phyloP scores from a whole-genome alignment of 2,888 invertebrate genomes.

The Acrobasis consociella region DNA sequence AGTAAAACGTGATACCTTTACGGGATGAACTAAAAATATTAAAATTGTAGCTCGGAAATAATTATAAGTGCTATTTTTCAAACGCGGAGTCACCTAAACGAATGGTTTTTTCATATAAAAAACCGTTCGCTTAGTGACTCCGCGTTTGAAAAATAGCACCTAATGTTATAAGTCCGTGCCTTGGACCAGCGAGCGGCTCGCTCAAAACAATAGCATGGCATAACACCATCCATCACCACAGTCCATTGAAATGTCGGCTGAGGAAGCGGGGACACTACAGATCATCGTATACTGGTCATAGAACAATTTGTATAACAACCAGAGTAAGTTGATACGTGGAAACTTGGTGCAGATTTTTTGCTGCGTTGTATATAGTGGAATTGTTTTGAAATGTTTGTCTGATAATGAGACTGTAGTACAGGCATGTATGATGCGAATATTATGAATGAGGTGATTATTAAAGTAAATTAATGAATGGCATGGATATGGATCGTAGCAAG shows the following conservation, averaged over 20 bases:
- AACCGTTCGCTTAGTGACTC: too few relatives aligned
- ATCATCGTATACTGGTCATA: not conserved
- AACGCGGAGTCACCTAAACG: too few relatives aligned
- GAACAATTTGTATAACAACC: constrained; percentile 8
- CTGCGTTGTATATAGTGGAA: constrained; percentile 12
- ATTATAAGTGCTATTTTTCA: too few relatives aligned
- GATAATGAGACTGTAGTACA: constrained; percentile 6
- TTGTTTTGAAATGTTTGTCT: constrained; percentile 5
- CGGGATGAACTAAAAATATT: too few relatives aligned
- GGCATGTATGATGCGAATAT: not conserved
- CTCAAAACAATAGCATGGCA: constrained; percentile 23
- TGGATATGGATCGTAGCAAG: too few relatives aligned
- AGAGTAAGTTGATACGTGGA: constrained; percentile 23
- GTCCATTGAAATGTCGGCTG: constrained; percentile 48
- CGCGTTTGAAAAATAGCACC: too few relatives aligned
- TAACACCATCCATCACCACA: constrained; percentile 43
- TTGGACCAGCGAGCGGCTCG: not conserved
- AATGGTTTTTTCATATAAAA: too few relatives aligned
- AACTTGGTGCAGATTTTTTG: constrained; percentile 20
- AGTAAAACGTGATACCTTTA: too few relatives aligned
- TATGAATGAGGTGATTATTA: not conserved
- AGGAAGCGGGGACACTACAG: constrained; percentile 28
- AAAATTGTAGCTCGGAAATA: too few relatives aligned
- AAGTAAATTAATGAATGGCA: too few relatives aligned
- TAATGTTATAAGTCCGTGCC: constrained; percentile 13